Evolutionary conservation across 2,797 vertebrate genomes (phyloP), one percentile per base, ranked within the genome.

Genomic region (Mallotus villosus): DNA sequence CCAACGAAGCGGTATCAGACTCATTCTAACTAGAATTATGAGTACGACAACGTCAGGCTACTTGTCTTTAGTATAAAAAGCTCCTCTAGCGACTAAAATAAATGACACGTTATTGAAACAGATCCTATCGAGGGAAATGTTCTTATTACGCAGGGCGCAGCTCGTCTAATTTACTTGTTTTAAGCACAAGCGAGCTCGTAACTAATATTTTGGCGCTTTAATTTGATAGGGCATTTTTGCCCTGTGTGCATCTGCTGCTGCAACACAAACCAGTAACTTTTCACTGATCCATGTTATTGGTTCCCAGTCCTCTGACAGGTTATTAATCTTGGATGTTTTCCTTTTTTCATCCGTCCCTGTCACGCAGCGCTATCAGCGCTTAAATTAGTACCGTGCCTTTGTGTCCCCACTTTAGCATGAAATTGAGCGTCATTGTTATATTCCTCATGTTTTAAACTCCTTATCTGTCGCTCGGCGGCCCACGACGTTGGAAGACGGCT

Each of bases 221-320:
- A 32, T 32, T 32, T 6, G 32, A 80, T 71, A 78, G 74, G 73
- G 70, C 70, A 59, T 75, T 72, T 77, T 87, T 65, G n/a, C 78
- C 86, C 78, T 84, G 87, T 86, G 87, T 89, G 84, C 87, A 87
- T 89, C 81, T 82, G 73, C 37, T 74, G 79, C 53, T 75, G 71
- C 78, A 87, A 89, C 79, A 82, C 80, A 86, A 86, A 80, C 73
- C 82, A 79, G 84, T 82, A 86, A 79, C 86, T 32, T 90, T 84
- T 82, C 90, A 91, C 84, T 90, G 88, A 92, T 90, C 90, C 91
- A 88, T 92, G 91, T 90, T 91, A 91, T 92, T 91, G 88, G 86
- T 82, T 91, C 87, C 84, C 81, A 87, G 83, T 84, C 78, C 77
- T 72, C 82, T 90, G 90, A 90, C 90, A 92, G 87, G 85, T 86